Conservation (phyloP, 2,113 vertebrate genomes). For the Poecile atricapillus region DNA sequence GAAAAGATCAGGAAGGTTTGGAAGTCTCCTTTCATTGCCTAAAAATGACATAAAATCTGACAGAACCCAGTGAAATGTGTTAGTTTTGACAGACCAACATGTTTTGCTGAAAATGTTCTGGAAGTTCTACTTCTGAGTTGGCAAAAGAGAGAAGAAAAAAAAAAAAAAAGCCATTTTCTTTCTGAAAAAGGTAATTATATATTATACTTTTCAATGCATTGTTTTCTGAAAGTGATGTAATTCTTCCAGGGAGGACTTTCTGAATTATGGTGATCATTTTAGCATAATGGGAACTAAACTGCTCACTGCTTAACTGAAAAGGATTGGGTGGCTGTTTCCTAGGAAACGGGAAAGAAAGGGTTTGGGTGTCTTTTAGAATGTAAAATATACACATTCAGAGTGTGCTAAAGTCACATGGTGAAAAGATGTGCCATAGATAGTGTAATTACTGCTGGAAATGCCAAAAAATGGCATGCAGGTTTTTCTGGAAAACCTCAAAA, state of each 20-base stretch:
- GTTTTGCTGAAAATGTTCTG: neutral
- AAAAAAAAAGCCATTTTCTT: neutral
- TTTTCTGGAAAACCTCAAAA: neutral
- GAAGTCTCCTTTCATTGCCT: neutral
- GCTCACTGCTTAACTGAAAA: neutral
- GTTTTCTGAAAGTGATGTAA: neutral
- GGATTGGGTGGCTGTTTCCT: conserved; percentile 5
- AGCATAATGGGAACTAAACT: conserved; percentile 2
- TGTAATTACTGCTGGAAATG: neutral
- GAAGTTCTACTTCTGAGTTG: neutral
- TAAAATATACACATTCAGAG: neutral
- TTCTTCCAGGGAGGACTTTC: neutral
- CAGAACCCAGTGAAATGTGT: neutral
- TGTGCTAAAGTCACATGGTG: neutral
- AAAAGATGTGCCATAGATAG: neutral
- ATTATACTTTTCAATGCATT: neutral
- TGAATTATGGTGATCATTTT: conserved; percentile 10
- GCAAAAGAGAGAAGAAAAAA: neutral
- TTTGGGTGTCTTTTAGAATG: conserved; percentile 4
- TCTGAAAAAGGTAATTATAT: neutral
- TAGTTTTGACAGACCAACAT: neutral
- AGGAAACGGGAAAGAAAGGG: conserved; percentile 30
- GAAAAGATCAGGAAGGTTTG: neutral
- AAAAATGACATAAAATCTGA: neutral
- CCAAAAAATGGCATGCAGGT: neutral